Conservation (phyloP, 2,797 vertebrate species). For the Acanthornis magna region DNA sequence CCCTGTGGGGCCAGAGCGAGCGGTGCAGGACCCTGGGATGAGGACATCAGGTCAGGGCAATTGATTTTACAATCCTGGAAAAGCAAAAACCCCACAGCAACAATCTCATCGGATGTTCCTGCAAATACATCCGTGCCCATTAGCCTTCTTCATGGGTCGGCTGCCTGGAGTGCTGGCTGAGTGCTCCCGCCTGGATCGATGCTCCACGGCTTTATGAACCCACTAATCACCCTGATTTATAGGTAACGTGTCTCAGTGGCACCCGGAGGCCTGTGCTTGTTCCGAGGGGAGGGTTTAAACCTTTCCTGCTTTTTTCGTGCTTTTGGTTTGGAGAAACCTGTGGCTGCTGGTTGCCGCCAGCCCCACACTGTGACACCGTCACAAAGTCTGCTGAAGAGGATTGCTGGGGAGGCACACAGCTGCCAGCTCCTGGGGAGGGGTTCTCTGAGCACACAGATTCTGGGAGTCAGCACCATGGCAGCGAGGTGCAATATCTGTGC, state of each 20-base stretch:
- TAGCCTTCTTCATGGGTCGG: neutral
- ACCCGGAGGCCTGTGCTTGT: neutral
- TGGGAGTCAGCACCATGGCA: fast-evolving
- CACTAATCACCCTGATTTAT: slow-evolving; percentile 43
- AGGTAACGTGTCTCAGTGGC: neutral
- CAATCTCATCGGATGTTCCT: neutral
- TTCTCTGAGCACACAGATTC: fast-evolving
- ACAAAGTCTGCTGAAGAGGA: neutral
- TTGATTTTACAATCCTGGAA: neutral
- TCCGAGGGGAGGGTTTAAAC: neutral
- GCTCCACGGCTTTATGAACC: neutral
- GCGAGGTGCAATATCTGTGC: neutral
- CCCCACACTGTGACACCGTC: neutral
- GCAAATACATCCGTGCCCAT: neutral
- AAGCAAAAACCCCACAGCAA: neutral
- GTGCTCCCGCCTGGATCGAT: neutral
- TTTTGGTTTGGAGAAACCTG: neutral
- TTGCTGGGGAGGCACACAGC: neutral
- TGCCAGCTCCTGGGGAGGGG: neutral
- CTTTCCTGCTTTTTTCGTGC: neutral
- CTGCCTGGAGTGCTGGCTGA: neutral
- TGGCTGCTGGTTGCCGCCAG: neutral
- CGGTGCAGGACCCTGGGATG: fast-evolving
- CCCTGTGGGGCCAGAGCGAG: fast-evolving
- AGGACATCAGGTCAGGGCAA: neutral